Conservation (phyloP, 2,113 vertebrate genomes). For the Sakesphorus luctuosus region DNA sequence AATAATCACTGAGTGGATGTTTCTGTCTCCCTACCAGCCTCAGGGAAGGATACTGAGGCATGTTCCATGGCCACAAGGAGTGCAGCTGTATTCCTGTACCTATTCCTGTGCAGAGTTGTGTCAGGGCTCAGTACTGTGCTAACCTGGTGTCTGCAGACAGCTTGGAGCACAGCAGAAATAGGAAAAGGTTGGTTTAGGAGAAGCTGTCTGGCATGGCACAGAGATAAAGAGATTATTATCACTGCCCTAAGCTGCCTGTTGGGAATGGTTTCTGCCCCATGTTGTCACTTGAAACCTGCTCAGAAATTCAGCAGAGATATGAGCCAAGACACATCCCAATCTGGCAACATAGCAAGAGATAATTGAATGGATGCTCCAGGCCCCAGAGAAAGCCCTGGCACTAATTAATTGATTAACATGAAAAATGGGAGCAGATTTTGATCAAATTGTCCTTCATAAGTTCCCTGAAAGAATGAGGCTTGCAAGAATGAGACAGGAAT, state of each 20-base stretch:
- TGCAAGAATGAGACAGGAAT: background rate
- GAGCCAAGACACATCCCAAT: background rate
- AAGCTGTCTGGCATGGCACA: background rate
- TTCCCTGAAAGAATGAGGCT: background rate
- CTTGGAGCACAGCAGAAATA: background rate
- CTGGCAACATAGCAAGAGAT: background rate
- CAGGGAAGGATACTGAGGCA: background rate
- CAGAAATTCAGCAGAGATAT: background rate
- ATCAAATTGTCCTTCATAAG: constrained; percentile 3
- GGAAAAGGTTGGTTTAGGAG: background rate
- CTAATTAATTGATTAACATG: constrained; percentile 21
- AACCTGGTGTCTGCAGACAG: background rate
- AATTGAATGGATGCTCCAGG: background rate
- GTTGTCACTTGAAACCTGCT: background rate
- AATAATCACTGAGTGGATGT: background rate
- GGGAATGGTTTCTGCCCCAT: background rate
- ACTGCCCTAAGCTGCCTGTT: background rate
- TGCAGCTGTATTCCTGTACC: background rate
- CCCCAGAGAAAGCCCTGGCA: background rate
- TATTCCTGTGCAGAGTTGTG: background rate
- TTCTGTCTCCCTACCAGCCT: background rate
- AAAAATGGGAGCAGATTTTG: background rate
- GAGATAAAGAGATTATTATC: background rate
- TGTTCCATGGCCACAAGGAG: background rate
- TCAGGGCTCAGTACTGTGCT: background rate